Percentiles rank a stretch among this genome's conserved stretches.
phyloP scores from a whole-genome alignment of 35 echinoderm and acorn worm genomes.

The Nesometra sesokonis region DNA sequence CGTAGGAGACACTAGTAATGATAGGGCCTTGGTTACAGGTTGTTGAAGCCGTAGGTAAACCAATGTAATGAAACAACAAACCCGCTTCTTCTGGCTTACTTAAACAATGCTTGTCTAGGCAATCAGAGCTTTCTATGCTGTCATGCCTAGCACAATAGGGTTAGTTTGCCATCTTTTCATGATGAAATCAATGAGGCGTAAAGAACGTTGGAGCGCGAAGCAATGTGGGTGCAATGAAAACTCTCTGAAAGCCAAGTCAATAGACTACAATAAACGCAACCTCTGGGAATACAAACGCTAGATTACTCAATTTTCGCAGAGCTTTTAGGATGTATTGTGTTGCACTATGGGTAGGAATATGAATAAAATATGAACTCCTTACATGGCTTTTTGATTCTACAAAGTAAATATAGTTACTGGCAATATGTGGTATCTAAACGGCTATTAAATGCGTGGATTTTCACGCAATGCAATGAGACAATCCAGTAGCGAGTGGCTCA shows the following conservation, averaged over 20 bases:
- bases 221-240: background rate
- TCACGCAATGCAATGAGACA: background rate
- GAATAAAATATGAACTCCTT: background rate
- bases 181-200: background rate
- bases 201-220: background rate
- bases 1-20: background rate
- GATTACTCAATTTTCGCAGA: background rate
- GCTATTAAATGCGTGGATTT: background rate
- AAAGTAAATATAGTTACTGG: background rate
- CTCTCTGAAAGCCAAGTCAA: background rate
- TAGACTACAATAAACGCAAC: background rate
- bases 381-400: background rate
- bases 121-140: background rate
- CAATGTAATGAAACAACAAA: background rate
- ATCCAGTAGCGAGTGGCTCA: background rate
- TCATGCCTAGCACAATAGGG: background rate
- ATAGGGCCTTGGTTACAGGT: background rate
- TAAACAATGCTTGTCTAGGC: background rate
- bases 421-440: background rate
- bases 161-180: background rate
- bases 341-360: background rate
- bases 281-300: background rate
- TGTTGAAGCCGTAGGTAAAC: too few species aligned
- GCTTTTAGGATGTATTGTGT: background rate
- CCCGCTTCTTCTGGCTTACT: background rate